A percentile compares a stretch with the other conserved stretches of the same genome.
Conservation (phyloP, 2,888 invertebrate genomes). For the Cryptocephalus moraei region DNA sequence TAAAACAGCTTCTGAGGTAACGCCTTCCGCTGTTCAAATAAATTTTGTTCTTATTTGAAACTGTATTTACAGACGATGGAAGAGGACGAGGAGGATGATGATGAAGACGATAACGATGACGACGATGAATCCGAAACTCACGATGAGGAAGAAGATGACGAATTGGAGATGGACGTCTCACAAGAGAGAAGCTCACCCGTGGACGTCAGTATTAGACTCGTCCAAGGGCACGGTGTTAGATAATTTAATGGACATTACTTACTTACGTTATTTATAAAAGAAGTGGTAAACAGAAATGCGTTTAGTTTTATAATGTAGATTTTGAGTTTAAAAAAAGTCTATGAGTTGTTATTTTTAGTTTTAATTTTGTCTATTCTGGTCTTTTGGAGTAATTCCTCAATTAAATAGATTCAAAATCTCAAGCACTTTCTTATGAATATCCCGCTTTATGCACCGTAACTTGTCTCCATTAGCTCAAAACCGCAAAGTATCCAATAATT, state of each 20-base stretch:
- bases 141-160: constrained; percentile 53
- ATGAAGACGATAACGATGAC: constrained; percentile 51
- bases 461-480: too few species aligned
- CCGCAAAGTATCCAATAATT: too few species aligned
- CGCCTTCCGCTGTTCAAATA: neutral
- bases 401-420: too few species aligned
- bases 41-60: neutral
- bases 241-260: neutral
- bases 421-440: too few species aligned
- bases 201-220: constrained; percentile 31
- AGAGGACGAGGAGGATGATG: constrained; percentile 52
- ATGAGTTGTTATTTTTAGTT: too few species aligned
- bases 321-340: too few species aligned
- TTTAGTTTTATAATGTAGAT: too few species aligned
- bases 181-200: constrained; percentile 35
- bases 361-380: too few species aligned
- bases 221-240: constrained; percentile 11
- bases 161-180: constrained; percentile 39
- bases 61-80: constrained; percentile 29
- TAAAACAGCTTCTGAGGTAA: constrained; percentile 51
- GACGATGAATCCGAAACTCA: constrained; percentile 53
- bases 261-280: neutral
- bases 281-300: too few species aligned
- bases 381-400: too few species aligned
- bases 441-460: too few species aligned